Conservation (phyloP, 2,888 invertebrate genomes). For the Eupithecia vulgata region DNA sequence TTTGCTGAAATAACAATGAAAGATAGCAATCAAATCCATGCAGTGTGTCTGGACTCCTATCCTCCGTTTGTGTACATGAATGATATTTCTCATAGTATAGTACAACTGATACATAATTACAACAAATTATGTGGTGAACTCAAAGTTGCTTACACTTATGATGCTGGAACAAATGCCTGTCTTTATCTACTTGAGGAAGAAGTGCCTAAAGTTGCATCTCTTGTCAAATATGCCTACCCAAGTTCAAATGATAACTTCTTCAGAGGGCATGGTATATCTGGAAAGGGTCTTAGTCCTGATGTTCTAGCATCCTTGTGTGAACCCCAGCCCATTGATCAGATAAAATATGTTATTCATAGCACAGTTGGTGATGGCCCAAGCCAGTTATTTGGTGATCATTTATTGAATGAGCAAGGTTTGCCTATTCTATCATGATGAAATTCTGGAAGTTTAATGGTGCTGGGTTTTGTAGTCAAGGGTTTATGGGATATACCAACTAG, state of each 20-base stretch:
- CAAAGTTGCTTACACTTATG: conserved; percentile 97
- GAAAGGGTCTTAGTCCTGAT: conserved; percentile 46
- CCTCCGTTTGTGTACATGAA: conserved; percentile 98
- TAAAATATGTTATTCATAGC: conserved; percentile 94
- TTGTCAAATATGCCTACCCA: conserved; percentile 90
- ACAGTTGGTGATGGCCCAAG: conserved; percentile 92
- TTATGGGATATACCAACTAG: not conserved
- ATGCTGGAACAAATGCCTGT: conserved; percentile 99
- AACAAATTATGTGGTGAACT: conserved; percentile 87
- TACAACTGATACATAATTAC: conserved; percentile 91
- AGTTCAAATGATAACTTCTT: conserved; percentile 71
- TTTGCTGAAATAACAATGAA: conserved; percentile 98
- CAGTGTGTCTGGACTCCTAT: conserved; percentile 95
- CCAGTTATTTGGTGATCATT: conserved; percentile 71
- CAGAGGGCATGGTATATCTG: conserved; percentile 57
- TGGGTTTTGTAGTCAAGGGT: conserved; percentile 5
- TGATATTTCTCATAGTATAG: conserved; percentile 91
- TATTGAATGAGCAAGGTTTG: conserved; percentile 62
- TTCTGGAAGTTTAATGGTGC: conserved; percentile 23
- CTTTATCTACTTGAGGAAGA: conserved; percentile 91
- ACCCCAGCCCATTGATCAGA: conserved; percentile 78
- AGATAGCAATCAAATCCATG: conserved; percentile 99
- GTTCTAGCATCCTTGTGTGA: conserved; percentile 61
- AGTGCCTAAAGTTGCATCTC: conserved; percentile 86
- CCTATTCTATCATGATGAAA: conserved; percentile 44